Evolutionary conservation across 2,888 invertebrate genomes (phyloP).

Genomic region (Blastobasis lacticolella): DNA sequence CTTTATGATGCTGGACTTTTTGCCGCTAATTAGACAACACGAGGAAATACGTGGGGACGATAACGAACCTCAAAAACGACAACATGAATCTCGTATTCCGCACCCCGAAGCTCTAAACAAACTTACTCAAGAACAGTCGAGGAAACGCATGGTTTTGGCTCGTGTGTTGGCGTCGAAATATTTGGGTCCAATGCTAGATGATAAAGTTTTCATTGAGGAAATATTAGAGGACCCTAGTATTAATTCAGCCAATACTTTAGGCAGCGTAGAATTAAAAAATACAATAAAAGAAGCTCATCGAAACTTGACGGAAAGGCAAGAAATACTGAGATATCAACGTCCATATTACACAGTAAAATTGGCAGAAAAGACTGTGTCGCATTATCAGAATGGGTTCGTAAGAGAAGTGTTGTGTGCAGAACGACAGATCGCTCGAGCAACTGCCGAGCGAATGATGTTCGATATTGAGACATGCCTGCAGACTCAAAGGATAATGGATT

Average conservation of each 20-base stretch:
- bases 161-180: constrained; percentile 66
- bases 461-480: constrained; percentile 50
- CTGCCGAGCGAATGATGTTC: constrained; percentile 47
- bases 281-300: constrained; percentile 46
- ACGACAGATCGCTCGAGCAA: constrained; percentile 51
- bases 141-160: constrained; percentile 47
- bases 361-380: constrained; percentile 57
- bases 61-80: constrained; percentile 31
- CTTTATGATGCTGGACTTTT: constrained; percentile 55
- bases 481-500: constrained; percentile 46
- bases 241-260: constrained; percentile 49
- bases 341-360: constrained; percentile 61
- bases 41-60: constrained; percentile 37
- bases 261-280: constrained; percentile 38
- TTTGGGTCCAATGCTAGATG: constrained; percentile 64
- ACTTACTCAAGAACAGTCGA: constrained; percentile 58
- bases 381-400: constrained; percentile 52
- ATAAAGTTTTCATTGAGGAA: constrained; percentile 58
- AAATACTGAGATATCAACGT: constrained; percentile 57
- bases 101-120: constrained; percentile 38
- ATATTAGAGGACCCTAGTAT: constrained; percentile 45
- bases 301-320: constrained; percentile 54
- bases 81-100: constrained; percentile 54
- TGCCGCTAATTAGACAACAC: constrained; percentile 51
- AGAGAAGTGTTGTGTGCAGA: constrained; percentile 46